Base-by-base conservation (phyloP, 2,888 invertebrate genomes). In the Capitulum mitella region DNA sequence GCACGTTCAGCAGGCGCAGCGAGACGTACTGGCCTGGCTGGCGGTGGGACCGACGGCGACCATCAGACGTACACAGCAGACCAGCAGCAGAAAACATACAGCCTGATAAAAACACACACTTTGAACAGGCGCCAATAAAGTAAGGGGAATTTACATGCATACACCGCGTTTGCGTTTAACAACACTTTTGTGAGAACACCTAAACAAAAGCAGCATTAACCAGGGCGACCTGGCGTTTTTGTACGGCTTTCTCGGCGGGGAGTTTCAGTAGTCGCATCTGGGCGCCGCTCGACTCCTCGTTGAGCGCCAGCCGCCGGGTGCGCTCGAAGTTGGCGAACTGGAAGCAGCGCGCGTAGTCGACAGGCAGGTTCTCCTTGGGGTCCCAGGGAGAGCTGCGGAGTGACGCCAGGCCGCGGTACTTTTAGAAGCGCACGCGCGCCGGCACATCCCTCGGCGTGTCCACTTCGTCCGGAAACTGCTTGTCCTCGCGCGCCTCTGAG, bases 331-430 rank as follows among this genome's bases (percentile, higher is more conserved):
- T 95, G 85, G 93, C 89, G 87, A 98, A 98, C 85, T 97, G 95
- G 87, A 94, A 97, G 84, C 99, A 97, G 81, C 94, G 90, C 0
- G 93, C 92, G 87, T 94, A 99, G 84, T 99, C 98, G 79, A 88
- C 86, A 0, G 98, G 98, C 37, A 99, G 88, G 87, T 98, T 97
- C 88, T 99, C 98, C 85, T 95, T 95, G 0, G 91, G 88, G 87
- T 99, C 96, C 98, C 98, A 99, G 0, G 93, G 88, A 0, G 97
- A 95, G 0, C 95, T 95, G 82, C 95, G 86, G 84, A 98, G 98
- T 79, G 97, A 98, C 85, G 97, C 94, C 51, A 99, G 86, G 0
- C 98, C 99, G 76, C 98, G 90, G 86, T 96, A 98, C 85, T 94
- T 94, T 85, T 94, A 93, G 86, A 98, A 99, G 58, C 98, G 88